Evolutionary conservation across 2,888 invertebrate species (phyloP).

Genomic region (Andrena bucephala): DNA sequence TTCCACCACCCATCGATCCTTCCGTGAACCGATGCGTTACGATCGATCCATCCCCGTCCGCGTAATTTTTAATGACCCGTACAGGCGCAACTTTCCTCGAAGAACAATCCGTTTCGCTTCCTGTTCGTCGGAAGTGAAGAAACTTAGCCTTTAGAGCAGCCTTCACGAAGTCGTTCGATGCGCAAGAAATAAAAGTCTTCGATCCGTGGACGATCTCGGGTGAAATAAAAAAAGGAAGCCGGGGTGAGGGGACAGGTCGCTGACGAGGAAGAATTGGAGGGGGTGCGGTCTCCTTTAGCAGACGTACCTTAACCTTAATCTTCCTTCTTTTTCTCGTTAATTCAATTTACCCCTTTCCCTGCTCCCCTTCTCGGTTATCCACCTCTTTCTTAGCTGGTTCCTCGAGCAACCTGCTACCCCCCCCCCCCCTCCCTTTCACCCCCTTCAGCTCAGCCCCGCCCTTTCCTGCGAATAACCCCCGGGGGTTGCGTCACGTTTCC

Average conservation of each 20-base stretch:
- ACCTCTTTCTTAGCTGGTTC: slow-evolving; percentile 24
- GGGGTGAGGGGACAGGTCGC: not conserved
- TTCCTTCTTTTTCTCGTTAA: slow-evolving; percentile 76
- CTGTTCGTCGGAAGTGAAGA: slow-evolving; percentile 23
- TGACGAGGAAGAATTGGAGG: not conserved
- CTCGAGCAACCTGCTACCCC: slow-evolving; percentile 20
- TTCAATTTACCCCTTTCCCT: slow-evolving; percentile 77
- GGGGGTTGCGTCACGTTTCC: slow-evolving; percentile 43
- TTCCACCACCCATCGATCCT: slow-evolving; percentile 14
- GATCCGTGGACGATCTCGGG: slow-evolving; percentile 19
- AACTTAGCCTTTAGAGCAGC: slow-evolving; percentile 13
- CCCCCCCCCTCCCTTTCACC: slow-evolving; percentile 12
- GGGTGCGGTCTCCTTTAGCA: slow-evolving; percentile 42
- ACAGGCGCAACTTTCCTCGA: slow-evolving; percentile 13
- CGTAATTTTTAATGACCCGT: slow-evolving; percentile 21
- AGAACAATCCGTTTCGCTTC: slow-evolving; percentile 16
- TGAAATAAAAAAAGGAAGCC: slow-evolving; percentile 30
- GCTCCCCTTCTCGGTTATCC: slow-evolving; percentile 59
- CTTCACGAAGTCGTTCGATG: slow-evolving; percentile 6
- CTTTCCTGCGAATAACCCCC: slow-evolving; percentile 38
- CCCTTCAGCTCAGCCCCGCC: not conserved
- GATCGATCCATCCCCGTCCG: slow-evolving; percentile 20
- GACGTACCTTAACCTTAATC: slow-evolving; percentile 70
- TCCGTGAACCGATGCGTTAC: slow-evolving; percentile 31
- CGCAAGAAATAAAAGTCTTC: slow-evolving; percentile 34